Percentiles rank a stretch among this genome's conserved stretches.
Conservation (phyloP, 2,113 vertebrate species). For the Sprattus sprattus region DNA sequence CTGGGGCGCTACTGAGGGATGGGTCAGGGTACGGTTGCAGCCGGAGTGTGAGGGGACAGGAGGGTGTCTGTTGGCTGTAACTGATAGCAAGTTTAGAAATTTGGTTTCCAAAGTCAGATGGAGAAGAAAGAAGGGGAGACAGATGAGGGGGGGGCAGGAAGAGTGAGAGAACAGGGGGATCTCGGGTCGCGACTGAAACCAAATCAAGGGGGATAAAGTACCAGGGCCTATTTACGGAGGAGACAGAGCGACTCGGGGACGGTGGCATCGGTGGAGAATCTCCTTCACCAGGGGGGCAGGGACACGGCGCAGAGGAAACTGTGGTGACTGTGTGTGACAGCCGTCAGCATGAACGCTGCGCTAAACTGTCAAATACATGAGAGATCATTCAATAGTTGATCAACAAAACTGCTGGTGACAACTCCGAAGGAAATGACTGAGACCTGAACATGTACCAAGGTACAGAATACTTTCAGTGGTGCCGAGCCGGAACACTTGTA, state of each 20-base stretch:
- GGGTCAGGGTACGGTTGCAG: constrained; percentile 14
- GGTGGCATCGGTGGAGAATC: constrained; percentile 68
- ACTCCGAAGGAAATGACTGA: neutral
- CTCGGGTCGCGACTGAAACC: constrained; percentile 72
- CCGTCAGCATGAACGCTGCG: neutral
- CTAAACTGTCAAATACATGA: constrained; percentile 7
- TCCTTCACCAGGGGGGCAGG: constrained; percentile 61
- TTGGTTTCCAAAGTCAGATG: constrained; percentile 67
- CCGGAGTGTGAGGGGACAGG: constrained; percentile 17
- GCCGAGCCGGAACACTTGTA: neutral
- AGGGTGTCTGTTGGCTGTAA: constrained; percentile 59
- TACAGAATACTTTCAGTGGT: neutral
- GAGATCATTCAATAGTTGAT: constrained; percentile 33
- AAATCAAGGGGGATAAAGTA: constrained; percentile 70
- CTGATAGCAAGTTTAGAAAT: constrained; percentile 61
- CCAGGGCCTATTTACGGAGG: constrained; percentile 75
- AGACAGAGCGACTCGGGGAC: constrained; percentile 74
- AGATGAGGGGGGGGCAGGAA: constrained; percentile 49
- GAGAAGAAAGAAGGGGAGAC: constrained; percentile 54
- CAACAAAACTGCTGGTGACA: neutral
- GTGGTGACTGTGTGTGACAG: neutral
- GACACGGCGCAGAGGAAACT: constrained; percentile 37
- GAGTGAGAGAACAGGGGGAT: constrained; percentile 51
- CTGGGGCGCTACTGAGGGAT: neutral
- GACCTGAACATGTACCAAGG: neutral